Base-by-base conservation (phyloP, 2,113 vertebrate species). In the Nesogale talazaci region DNA sequence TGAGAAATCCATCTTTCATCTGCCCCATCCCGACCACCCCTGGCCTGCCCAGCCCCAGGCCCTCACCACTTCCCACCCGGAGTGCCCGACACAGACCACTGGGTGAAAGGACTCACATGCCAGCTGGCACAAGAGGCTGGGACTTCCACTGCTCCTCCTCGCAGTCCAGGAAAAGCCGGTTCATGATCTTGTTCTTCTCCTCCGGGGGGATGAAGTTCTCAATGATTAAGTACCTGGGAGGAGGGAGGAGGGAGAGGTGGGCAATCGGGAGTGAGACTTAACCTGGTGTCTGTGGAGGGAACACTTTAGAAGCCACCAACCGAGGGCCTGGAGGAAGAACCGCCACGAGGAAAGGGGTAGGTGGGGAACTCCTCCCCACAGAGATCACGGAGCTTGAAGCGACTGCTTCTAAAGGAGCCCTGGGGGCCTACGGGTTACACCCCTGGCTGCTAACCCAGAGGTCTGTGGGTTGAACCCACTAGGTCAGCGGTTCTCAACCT, bases 161-260 rank as follows among this genome's bases (percentile, higher is more conserved):
- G 0, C 98, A 96, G 31, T 99, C 99, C 36, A 99, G 99, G 96
- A 98, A 98, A 12, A 99, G 98, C 78, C 99, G 98, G 97, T 99
- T 99, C 98, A 99, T 98, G 79, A 99, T 99, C 97, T 99, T 99
- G 97, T 99, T 99, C 98, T 99, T 99, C 97, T 99, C 99, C 92
- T 99, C 99, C 0, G 99, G 99, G 19, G 99, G 99, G 89, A 99
- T 99, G 95, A 99, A 99, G 95, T 99, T 99, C 97, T 99, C 99
- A 1, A 99, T 99, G 94, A 99, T 98, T 83, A 99, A 90, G 93
- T 99, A 99, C 97, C 99, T 99, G 98, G 29, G n/a, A 1, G 27
- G 16, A 40, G 72, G 56, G 61, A 40, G 6, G 27, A 82, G 57
- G 1, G 40, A 40, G 46, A 23, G 83, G 46, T 34, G 74, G 29